Base-by-base conservation (phyloP, 2,113 vertebrate species). In the Ceuthmochares aereus region DNA sequence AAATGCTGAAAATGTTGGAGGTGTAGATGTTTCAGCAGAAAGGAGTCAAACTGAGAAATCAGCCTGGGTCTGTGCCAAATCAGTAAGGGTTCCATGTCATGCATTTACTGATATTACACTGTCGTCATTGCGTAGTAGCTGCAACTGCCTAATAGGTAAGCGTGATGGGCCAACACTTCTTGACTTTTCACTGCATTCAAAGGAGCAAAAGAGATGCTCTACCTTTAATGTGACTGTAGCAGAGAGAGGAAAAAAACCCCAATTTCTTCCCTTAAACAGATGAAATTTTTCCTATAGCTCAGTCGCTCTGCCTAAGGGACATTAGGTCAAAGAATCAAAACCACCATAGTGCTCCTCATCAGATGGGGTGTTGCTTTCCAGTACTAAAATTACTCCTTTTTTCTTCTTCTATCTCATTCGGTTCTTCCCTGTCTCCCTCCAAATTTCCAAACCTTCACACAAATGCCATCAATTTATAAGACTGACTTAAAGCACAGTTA, bases 111-210 rank as follows among this genome's bases (percentile, higher is more conserved):
- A 42, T 32, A 5, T 32, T 21, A 5, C 30, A 8, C 36, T 4
- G 7, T 45, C n/a, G 8, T 27, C 32, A 29, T 8, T 54, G 6
- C 1, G 3, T 47, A 60, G 56, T 2, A 63, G 34, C 56, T 55
- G n/a, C 37, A 52, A 4, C 30, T 13, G 42, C 47, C 40, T 37
- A 3, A 6, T 11, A 16, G 36, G 34, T 3, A 7, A 78, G 52
- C 7, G 2, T 7, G 7, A 26, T 4, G 36, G 13, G 8, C 27
- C 63, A 72, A 0, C 1, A 1, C 43, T 67, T 40, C 27, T 43
- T 26, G 5, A 20, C 12, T 4, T 52, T 45, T 52, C 69, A 25
- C 60, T 52, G 2, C 14, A 9, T 19, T 63, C n/a, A 51, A 26
- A 10, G 37, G 14, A 63, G 43, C n/a, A 36, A 47, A 54, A 56